Evolutionary conservation across 2,113 vertebrate species (phyloP), one percentile per base, ranked within the genome.

Genomic region (Daphoenositta chrysoptera): DNA sequence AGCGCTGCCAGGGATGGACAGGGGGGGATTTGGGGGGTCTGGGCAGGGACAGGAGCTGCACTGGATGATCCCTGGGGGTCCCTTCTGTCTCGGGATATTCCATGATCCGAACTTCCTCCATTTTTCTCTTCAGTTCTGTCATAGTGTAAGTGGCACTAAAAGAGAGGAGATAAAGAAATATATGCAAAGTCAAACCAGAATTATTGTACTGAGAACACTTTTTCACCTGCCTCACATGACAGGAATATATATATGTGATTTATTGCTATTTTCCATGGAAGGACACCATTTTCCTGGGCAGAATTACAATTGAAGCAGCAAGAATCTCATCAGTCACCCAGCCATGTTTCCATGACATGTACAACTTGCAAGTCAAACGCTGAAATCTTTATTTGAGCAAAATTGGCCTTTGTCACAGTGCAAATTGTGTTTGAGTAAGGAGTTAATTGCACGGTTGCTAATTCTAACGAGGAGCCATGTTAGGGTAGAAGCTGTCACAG

Each of bases 301-400:
- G 92, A 86, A 69, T 33, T 50, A 63, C 82, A 93, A 86, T 27
- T 94, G 90, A 45, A 82, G 89, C 87, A 71, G 81, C 56, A 51
- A 10, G 70, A 35, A 66, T 71, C 93, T 89, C 80, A 90, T 94
- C 89, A 48, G 66, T 91, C 93, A 87, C 33, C 88, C 65, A 47
- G 76, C 48, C 53, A 1, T 58, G 85, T 78, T 57, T n/a, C 58
- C 12, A 2, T 72, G 94, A 72, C 88, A 40, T 1, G 75, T 37
- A 77, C 94, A 65, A 39, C 92, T 65, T 57, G 58, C 68, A 69
- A 88, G 89, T 65, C 87, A 90, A 87, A 89, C 73, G 7, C n/a
- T 39, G 77, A 95, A 92, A 93, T 96, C 94, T 96, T 82, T 79
- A 94, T 94, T 94, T 81, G 56, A 94, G 70, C 77, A 56, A 22